Conservation (phyloP, 2,797 vertebrate genomes). For the Leptodactylus fallax region DNA sequence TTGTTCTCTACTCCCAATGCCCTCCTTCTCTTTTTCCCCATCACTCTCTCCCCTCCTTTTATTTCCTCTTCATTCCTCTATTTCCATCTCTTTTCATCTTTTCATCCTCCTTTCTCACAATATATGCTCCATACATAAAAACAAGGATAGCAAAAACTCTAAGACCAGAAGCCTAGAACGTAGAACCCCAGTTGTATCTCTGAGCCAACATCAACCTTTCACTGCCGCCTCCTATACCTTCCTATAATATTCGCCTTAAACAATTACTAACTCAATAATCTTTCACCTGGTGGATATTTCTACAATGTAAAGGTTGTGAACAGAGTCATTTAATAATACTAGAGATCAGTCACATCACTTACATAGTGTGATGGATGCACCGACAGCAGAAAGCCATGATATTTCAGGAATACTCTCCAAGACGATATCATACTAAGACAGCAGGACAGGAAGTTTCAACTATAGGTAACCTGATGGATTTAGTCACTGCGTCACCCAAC, state of each 20-base stretch:
- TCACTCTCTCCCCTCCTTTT: neutral
- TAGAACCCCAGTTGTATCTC: neutral
- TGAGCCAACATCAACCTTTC: neutral
- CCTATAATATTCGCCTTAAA: constrained; percentile 20
- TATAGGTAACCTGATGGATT: neutral
- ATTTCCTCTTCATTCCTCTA: too few species aligned
- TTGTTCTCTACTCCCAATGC: neutral
- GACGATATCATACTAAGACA: neutral
- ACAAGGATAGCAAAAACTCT: neutral
- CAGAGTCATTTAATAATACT: constrained; percentile 22
- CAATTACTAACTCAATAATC: constrained; percentile 18
- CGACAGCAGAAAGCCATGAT: neutral
- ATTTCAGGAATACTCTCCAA: neutral
- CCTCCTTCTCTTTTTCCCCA: neutral
- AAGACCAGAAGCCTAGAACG: neutral
- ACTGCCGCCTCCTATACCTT: neutral
- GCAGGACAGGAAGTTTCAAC: neutral
- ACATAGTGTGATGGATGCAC: neutral
- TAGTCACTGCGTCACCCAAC: too few species aligned
- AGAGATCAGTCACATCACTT: neutral
- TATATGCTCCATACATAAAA: neutral
- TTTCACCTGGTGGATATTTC: neutral
- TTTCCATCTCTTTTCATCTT: too few species aligned
- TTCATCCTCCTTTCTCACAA: neutral
- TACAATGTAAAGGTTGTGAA: neutral